phyloP scores from a whole-genome alignment of 1,140 invertebrate genomes.

The Apis cerana region DNA sequence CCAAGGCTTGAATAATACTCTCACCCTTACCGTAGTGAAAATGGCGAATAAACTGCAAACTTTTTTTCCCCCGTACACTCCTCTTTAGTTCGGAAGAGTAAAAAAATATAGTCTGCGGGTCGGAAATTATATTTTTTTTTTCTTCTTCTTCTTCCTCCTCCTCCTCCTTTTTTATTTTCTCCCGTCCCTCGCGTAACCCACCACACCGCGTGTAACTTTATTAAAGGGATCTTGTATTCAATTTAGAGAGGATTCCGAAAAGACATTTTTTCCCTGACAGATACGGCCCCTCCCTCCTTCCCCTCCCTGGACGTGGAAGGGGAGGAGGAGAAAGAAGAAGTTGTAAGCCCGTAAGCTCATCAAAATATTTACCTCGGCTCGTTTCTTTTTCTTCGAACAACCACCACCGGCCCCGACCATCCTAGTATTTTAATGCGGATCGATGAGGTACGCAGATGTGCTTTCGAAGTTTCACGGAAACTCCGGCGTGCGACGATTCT shows the following conservation, averaged over 20 bases:
- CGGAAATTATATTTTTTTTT: conserved; percentile 24
- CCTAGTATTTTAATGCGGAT: conserved; percentile 60
- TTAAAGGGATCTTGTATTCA: conserved; percentile 64
- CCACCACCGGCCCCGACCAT: conserved; percentile 3
- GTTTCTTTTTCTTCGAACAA: conserved; percentile 39
- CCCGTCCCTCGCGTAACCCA: background rate
- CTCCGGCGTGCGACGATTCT: conserved; percentile 28
- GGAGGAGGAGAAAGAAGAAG: background rate
- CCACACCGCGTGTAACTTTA: conserved; percentile 50
- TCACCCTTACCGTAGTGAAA: background rate
- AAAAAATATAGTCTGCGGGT: conserved; percentile 34
- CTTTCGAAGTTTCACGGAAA: conserved; percentile 39
- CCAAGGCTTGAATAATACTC: conserved; percentile 26
- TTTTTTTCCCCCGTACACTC: background rate
- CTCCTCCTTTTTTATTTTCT: background rate
- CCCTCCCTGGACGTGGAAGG: background rate
- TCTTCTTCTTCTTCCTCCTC: too few relatives aligned
- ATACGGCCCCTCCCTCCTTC: conserved; percentile 10
- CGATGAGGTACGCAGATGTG: conserved; percentile 60
- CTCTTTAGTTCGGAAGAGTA: background rate
- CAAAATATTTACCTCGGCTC: conserved; percentile 61
- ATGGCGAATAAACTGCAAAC: conserved; percentile 29
- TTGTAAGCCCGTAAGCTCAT: conserved; percentile 63
- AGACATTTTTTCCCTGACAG: conserved; percentile 46
- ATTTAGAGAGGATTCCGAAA: conserved; percentile 60